Evolutionary conservation across 2,888 invertebrate genomes (phyloP).

Genomic region (Chironomus riparius): DNA sequence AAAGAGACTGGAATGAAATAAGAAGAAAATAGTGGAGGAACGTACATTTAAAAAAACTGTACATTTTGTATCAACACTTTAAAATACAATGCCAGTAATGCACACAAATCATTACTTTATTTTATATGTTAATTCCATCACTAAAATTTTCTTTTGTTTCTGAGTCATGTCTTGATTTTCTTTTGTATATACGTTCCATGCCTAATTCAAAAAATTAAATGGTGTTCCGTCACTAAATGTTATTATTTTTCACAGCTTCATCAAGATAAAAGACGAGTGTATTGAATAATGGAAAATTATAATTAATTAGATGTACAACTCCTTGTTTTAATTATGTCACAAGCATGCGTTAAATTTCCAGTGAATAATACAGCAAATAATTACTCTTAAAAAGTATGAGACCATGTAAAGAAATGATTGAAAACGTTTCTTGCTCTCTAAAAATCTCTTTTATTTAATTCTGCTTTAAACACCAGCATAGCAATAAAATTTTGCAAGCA

Average conservation of each 20-base stretch:
- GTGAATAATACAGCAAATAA: no score
- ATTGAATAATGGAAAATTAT: no score
- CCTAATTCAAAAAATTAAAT: background rate
- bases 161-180: background rate
- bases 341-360: no score
- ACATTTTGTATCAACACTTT: background rate
- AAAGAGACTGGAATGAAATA: background rate
- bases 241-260: background rate
- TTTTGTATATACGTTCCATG: background rate
- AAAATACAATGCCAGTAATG: background rate
- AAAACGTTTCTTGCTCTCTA: no score
- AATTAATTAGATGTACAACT: no score
- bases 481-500: no score
- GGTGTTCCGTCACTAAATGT: background rate
- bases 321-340: no score
- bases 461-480: no score
- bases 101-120: background rate
- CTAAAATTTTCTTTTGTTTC: background rate
- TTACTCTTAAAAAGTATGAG: no score
- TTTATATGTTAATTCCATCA: background rate
- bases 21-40: background rate
- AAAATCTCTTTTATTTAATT: no score
- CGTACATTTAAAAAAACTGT: background rate
- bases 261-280: no score
- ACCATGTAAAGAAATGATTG: no score